Evolutionary conservation across 2,888 invertebrate species (phyloP), one percentile per base, ranked within the genome.

Genomic region (Spodoptera exigua): DNA sequence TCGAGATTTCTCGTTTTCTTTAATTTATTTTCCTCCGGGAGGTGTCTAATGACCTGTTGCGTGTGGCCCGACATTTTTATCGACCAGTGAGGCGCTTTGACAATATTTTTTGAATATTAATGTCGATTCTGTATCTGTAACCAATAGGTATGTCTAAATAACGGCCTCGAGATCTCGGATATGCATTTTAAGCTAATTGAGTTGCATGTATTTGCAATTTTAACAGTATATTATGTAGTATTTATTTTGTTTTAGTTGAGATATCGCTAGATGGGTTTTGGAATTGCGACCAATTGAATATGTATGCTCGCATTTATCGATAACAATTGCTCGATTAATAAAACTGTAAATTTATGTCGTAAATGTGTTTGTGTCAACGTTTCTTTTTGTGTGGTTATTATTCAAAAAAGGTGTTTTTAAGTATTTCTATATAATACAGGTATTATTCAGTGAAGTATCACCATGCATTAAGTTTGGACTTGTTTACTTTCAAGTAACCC

Each of bases 41-140:
- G 92, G 93, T 93, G 93, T 93, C 93, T 93, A 93, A 93, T 93
- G 93, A 92, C 91, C 86, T 89, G 87, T 87, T 91, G 93, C 88
- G 93, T 92, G 93, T 93, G 93, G 93, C 88, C 93, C 83, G 90
- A 88, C 91, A 90, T 91, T 92, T 92, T 93, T 93, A 93, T 92
- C 91, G 91, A 84, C 84, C 87, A 87, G 85, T 85, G 89, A 86
- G 89, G 87, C 80, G 88, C 88, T 88, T 90, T 89, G 93, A 91
- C 91, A 92, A 91, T 93, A 92, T 92, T 92, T 91, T 89, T 89
- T 80, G 89, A 89, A 89, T 92, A 91, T 90, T 90, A 89, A 90
- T 88, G 87, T 89, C 82, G 81, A 84, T 84, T 82, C 78, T 75
- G 85, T 87, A 88, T 90, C 86, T 85, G 87, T 86, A 88, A 84